Evolutionary conservation across 1,140 invertebrate genomes (phyloP).

Genomic region (Sycophaga agraensis): DNA sequence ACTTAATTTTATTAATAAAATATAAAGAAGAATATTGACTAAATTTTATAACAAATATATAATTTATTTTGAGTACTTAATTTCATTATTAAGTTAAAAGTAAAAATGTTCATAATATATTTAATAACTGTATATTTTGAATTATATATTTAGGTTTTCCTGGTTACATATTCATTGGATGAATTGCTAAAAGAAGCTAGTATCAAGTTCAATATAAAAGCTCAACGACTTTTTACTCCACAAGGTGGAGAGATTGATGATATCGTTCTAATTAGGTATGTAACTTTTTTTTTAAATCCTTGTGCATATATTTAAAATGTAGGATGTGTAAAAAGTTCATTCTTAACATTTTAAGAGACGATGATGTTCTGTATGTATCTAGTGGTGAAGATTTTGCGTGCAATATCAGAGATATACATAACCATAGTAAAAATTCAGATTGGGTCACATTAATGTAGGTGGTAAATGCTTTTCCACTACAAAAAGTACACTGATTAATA

Average conservation of each 20-base stretch:
- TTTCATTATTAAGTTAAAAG: too few relatives aligned
- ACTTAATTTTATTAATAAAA: not conserved
- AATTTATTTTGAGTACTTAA: not conserved
- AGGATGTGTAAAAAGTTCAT: not conserved
- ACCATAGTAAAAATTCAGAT: slow-evolving; percentile 55
- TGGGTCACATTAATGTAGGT: slow-evolving; percentile 86
- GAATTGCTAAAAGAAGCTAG: slow-evolving; percentile 59
- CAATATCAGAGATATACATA: slow-evolving; percentile 27
- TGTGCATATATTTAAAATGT: not conserved
- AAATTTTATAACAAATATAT: not conserved
- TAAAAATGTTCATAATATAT: not conserved
- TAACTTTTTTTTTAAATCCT: not conserved
- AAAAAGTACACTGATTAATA: slow-evolving; percentile 77
- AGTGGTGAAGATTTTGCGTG: slow-evolving; percentile 62
- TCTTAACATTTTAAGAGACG: slow-evolving; percentile 57
- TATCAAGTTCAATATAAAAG: slow-evolving; percentile 59
- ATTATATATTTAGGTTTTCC: slow-evolving; percentile 54
- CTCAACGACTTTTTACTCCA: slow-evolving; percentile 61
- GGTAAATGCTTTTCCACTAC: slow-evolving; percentile 84
- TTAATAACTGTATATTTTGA: slow-evolving; percentile 2
- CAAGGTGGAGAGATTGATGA: slow-evolving; percentile 69
- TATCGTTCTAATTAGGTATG: slow-evolving; percentile 62
- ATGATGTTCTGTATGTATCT: slow-evolving; percentile 68
- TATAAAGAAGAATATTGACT: not conserved
- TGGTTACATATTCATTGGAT: slow-evolving; percentile 60